These are phyloP conservation scores for Eupithecia inturbata DNA, from an alignment of 2,888 invertebrate genomes.

Conservation along the genomic window DNA sequence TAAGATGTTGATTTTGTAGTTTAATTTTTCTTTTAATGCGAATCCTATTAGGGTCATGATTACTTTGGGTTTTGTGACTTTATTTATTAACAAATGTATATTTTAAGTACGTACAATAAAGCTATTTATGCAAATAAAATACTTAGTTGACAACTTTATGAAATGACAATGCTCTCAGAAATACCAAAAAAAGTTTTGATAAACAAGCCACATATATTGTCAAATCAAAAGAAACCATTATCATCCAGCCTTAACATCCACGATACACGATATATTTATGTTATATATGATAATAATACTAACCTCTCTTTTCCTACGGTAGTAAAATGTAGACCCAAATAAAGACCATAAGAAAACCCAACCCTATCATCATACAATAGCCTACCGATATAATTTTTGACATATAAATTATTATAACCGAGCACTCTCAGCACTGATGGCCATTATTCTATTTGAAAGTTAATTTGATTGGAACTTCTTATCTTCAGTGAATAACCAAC, in stretches of 20 bases:
- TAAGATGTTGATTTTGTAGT: neutral
- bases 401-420: slow-evolving; percentile 42
- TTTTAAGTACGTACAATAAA: neutral
- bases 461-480: slow-evolving; percentile 41
- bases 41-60: neutral
- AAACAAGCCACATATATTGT: no score
- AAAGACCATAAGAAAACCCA: neutral
- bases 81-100: neutral
- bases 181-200: neutral
- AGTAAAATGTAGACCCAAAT: neutral
- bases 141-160: neutral
- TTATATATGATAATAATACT: no score
- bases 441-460: slow-evolving; percentile 42
- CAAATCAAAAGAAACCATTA: neutral
- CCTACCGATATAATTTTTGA: slow-evolving; percentile 42
- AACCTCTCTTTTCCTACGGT: no score
- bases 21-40: neutral
- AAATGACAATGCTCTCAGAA: neutral
- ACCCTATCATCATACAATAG: neutral
- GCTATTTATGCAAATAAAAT: neutral
- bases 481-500: slow-evolving; percentile 37
- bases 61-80: neutral
- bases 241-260: neutral
- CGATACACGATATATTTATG: no score
- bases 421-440: neutral